Conservation (phyloP, 2,888 invertebrate species). For the Dromius quadrimaculatus region DNA sequence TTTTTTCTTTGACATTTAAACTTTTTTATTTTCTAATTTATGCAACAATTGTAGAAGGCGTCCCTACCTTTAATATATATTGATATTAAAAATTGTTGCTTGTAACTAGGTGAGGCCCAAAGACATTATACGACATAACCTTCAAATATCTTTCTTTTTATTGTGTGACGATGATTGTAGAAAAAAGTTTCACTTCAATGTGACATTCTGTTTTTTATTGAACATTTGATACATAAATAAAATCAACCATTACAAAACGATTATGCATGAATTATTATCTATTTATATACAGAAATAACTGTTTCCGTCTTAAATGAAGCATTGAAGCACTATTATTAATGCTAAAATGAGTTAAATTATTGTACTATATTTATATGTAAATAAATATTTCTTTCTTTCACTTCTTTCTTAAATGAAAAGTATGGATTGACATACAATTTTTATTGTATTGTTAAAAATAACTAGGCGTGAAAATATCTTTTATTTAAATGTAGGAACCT, state of each 20-base stretch:
- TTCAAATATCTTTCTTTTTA: slow-evolving; percentile 17
- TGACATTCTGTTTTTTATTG: slow-evolving; percentile 12
- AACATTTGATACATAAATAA: neutral
- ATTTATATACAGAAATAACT: no score
- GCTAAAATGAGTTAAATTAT: no score
- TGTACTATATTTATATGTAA: no score
- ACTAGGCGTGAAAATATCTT: slow-evolving; percentile 4
- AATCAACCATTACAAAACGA: no score
- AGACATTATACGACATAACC: slow-evolving; percentile 8
- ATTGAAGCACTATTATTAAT: no score
- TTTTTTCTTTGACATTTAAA: slow-evolving; percentile 14
- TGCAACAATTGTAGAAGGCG: slow-evolving; percentile 21
- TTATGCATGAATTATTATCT: no score
- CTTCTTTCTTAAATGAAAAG: neutral
- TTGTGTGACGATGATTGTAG: neutral
- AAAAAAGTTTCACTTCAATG: neutral
- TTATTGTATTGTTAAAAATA: neutral
- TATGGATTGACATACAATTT: no score
- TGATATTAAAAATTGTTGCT: slow-evolving; percentile 11
- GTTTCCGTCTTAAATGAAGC: no score
- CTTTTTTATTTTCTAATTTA: slow-evolving; percentile 30
- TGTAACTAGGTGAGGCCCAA: slow-evolving; percentile 7
- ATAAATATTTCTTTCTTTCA: no score
- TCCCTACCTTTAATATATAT: slow-evolving; percentile 22
- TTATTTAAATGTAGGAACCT: neutral